Evolutionary conservation across 2,888 invertebrate genomes (phyloP).

Genomic region (Sesamia inferens): DNA sequence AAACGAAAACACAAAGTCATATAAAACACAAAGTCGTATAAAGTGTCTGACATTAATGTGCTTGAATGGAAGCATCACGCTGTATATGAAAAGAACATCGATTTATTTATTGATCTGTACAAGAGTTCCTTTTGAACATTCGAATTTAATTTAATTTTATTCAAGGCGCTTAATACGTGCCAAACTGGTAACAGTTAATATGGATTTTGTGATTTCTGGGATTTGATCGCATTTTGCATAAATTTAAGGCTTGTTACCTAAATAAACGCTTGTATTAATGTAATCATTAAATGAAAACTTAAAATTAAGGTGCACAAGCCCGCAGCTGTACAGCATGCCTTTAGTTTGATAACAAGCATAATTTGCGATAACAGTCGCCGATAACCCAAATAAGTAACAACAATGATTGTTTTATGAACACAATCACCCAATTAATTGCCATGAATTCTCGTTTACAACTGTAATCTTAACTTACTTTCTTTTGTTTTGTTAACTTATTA

Average conservation of each 20-base stretch:
- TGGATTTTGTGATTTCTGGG: background rate
- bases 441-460: slow-evolving; percentile 1
- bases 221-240: too few relatives aligned
- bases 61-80: too few relatives aligned
- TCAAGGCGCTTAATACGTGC: too few relatives aligned
- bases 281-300: slow-evolving; percentile 22
- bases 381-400: slow-evolving; percentile 58
- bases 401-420: slow-evolving; percentile 39
- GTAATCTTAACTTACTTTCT: slow-evolving; percentile 35
- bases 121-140: too few relatives aligned
- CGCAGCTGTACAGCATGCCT: slow-evolving; percentile 16
- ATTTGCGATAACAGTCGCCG: slow-evolving; percentile 46
- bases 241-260: background rate
- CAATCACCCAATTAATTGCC: slow-evolving; percentile 43
- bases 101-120: too few relatives aligned
- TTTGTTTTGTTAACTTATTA: background rate
- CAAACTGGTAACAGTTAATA: background rate
- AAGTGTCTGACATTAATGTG: too few relatives aligned
- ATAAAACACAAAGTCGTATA: too few relatives aligned
- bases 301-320: slow-evolving; percentile 12
- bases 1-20: too few relatives aligned
- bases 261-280: background rate
- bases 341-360: slow-evolving; percentile 34
- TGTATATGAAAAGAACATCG: too few relatives aligned
- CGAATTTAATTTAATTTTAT: too few relatives aligned